A percentile compares a stretch with the other conserved stretches of the same genome.
phyloP scores from a whole-genome alignment of 2,113 vertebrate genomes.

The Coracopsis vasa region DNA sequence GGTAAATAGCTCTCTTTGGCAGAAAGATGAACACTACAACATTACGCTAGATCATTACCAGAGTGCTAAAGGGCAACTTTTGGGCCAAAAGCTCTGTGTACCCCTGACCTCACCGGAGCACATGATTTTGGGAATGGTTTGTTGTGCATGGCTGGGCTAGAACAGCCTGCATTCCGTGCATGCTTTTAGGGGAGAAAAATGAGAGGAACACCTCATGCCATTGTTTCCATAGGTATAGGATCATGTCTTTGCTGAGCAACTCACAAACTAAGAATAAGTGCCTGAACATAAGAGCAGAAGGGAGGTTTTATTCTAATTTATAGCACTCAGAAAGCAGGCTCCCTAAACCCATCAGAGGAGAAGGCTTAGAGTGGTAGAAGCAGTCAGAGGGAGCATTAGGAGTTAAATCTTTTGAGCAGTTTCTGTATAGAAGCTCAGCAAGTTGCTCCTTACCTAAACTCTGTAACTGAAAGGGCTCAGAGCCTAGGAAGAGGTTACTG shows the following conservation, averaged over 20 bases:
- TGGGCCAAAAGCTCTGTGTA: not conserved
- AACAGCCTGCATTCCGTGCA: not conserved
- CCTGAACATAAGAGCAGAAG: not conserved
- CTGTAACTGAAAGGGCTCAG: not conserved
- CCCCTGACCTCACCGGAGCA: not conserved
- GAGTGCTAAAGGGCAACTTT: not conserved
- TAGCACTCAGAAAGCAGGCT: not conserved
- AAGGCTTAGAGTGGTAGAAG: not conserved
- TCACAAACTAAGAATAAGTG: not conserved
- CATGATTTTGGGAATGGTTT: not conserved
- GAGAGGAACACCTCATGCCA: not conserved
- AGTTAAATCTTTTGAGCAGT: not conserved
- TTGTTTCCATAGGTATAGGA: not conserved
- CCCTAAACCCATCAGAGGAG: not conserved
- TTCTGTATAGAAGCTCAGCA: not conserved
- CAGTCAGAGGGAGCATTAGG: not conserved
- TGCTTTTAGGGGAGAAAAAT: not conserved
- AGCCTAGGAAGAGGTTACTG: not conserved
- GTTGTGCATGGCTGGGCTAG: not conserved
- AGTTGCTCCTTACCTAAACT: not conserved
- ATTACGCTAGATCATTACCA: not conserved
- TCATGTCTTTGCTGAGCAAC: not conserved
- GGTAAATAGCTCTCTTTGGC: not conserved
- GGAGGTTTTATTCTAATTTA: not conserved
- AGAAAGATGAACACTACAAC: not conserved